These are phyloP conservation scores for Lithosia quadra DNA, from an alignment of 2,888 invertebrate species.

Conservation along the genomic window DNA sequence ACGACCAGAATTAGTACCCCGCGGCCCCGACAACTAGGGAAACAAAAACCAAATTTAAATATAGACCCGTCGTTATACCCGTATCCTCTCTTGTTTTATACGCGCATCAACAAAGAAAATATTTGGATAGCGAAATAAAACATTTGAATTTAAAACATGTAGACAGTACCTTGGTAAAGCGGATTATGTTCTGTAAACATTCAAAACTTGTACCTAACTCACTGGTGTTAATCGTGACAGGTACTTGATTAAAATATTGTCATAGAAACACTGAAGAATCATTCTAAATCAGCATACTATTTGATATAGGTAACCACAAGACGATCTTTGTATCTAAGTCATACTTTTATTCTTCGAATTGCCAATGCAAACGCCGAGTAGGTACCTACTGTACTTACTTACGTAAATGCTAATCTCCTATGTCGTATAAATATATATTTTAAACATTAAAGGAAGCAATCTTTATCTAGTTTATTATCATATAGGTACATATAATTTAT, in stretches of 20 bases:
- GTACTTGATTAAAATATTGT: too few species aligned
- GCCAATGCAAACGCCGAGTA: too few species aligned
- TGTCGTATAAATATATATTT: neutral
- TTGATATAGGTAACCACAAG: too few species aligned
- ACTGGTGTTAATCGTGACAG: neutral
- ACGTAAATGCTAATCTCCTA: neutral
- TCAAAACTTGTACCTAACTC: neutral
- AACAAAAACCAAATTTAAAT: conserved; percentile 78
- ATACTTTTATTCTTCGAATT: too few species aligned
- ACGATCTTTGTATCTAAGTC: too few species aligned
- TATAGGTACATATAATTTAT: neutral
- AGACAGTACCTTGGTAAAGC: neutral
- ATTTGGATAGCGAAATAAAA: conserved; percentile 2
- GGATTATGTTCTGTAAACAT: neutral
- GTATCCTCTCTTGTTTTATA: conserved; percentile 42
- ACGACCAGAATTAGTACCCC: conserved; percentile 80
- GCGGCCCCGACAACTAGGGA: conserved; percentile 65
- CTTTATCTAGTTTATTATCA: neutral
- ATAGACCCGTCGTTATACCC: conserved; percentile 58
- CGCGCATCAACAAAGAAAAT: conserved; percentile 10
- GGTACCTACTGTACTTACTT: neutral
- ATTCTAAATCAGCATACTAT: too few species aligned
- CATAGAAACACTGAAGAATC: too few species aligned
- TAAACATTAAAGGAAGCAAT: neutral
- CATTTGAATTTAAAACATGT: conserved; percentile 1